Conservation (phyloP, 2,797 vertebrate species). For the Aselliscus stoliczkanus region DNA sequence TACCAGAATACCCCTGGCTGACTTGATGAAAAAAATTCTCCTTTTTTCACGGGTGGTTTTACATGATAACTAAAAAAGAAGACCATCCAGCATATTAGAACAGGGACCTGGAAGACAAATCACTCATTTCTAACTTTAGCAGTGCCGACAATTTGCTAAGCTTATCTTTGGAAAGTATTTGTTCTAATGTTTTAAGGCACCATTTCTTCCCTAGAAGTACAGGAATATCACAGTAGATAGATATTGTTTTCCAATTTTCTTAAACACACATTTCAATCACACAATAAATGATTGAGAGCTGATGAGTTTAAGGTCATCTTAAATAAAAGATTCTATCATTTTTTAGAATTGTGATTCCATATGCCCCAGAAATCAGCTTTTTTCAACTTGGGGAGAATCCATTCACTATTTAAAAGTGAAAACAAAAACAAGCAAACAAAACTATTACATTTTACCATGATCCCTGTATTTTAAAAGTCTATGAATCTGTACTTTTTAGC, state of each 20-base stretch:
- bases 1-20: conserved; percentile 1
- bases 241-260: conserved; percentile 33
- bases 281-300: conserved; percentile 41
- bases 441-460: conserved; percentile 23
- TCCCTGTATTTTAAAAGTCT: conserved; percentile 56
- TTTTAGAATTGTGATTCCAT: background rate
- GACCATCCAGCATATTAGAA: conserved; percentile 39
- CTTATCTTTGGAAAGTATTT: conserved; percentile 41
- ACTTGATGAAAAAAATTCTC: conserved; percentile 11
- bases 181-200: background rate
- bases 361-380: background rate
- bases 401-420: background rate
- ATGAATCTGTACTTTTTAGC: conserved; percentile 56
- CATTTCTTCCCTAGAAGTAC: background rate
- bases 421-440: conserved; percentile 30
- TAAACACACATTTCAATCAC: conserved; percentile 41
- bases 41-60: conserved; percentile 47
- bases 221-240: background rate
- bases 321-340: conserved; percentile 16
- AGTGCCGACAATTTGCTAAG: background rate
- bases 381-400: conserved; percentile 11
- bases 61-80: conserved; percentile 30
- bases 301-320: conserved; percentile 22
- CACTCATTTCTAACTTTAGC: conserved; percentile 26
- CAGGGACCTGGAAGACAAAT: conserved; percentile 47